These are phyloP conservation scores for Cebidichthys violaceus DNA, from an alignment of 2,113 vertebrate species.

Conservation along the genomic window DNA sequence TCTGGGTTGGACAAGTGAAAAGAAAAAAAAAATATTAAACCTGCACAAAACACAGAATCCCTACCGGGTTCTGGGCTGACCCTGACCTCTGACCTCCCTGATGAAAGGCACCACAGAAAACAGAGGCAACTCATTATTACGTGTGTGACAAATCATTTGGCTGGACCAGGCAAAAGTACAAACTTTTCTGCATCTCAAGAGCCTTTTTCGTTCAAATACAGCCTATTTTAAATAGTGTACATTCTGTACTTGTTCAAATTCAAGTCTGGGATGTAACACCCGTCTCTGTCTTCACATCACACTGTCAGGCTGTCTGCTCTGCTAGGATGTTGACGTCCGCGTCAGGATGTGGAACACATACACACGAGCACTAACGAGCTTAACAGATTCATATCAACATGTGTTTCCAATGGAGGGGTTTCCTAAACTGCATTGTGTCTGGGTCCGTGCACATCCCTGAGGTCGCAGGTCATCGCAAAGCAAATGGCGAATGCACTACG, in stretches of 20 bases:
- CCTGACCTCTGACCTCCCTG: conserved; percentile 6
- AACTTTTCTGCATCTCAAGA: neutral
- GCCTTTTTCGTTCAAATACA: neutral
- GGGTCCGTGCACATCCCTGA: conserved; percentile 3
- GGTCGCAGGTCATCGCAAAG: conserved; percentile 35
- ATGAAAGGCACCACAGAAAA: neutral
- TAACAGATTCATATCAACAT: conserved; percentile 18
- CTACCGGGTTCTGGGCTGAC: neutral
- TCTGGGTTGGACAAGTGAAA: neutral
- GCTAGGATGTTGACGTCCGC: conserved; percentile 38
- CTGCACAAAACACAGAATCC: conserved; percentile 15
- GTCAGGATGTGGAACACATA: conserved; percentile 48
- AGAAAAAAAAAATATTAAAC: neutral
- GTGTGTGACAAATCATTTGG: neutral
- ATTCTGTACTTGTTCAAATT: neutral
- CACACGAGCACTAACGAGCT: conserved; percentile 16
- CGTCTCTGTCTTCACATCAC: conserved; percentile 32
- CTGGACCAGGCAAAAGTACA: neutral
- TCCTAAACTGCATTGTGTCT: conserved; percentile 44
- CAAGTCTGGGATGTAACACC: neutral
- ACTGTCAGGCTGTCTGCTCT: conserved; percentile 32
- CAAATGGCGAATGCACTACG: neutral
- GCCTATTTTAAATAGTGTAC: neutral
- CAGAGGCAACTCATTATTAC: neutral
- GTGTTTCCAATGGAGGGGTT: conserved; percentile 33